Evolutionary conservation across 1,140 invertebrate genomes (phyloP).

Genomic region (Tetranychus urticae): DNA sequence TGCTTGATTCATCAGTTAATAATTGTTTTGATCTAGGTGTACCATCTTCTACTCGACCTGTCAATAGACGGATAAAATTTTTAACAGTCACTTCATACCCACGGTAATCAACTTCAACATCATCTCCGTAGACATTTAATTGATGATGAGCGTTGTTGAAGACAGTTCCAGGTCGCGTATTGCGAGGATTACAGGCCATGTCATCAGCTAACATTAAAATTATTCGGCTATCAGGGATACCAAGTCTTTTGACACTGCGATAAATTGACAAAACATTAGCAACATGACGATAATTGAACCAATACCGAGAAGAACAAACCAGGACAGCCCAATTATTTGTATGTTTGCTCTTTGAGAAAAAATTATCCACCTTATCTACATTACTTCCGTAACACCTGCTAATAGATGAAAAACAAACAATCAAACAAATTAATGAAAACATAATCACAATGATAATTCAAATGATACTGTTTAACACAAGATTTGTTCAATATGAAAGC

Average conservation of each 20-base stretch:
- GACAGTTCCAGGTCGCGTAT: conserved; percentile 88
- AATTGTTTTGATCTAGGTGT: conserved; percentile 86
- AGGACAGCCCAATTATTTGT: conserved; percentile 94
- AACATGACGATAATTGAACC: conserved; percentile 99
- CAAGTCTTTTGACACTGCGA: conserved; percentile 82
- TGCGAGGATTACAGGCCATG: conserved; percentile 95
- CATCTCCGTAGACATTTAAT: conserved; percentile 96
- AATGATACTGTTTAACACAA: too few relatives aligned
- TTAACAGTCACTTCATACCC: conserved; percentile 70
- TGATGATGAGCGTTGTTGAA: conserved; percentile 95
- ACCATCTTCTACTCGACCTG: conserved; percentile 61
- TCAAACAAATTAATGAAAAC: too few relatives aligned
- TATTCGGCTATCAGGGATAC: conserved; percentile 59
- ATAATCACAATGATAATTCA: too few relatives aligned
- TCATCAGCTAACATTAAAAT: conserved; percentile 61
- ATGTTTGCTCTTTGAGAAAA: not conserved
- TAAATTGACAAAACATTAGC: conserved; percentile 97
- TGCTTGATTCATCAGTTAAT: conserved; percentile 76
- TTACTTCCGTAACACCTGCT: too few relatives aligned
- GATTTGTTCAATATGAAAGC: too few relatives aligned
- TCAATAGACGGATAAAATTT: conserved; percentile 87
- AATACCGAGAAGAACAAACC: conserved; percentile 91
- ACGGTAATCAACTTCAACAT: conserved; percentile 97
- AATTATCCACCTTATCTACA: not conserved
- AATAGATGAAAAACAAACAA: too few relatives aligned